Evolutionary conservation across 2,797 vertebrate species (phyloP).

Genomic region (Chrysocyon brachyurus): DNA sequence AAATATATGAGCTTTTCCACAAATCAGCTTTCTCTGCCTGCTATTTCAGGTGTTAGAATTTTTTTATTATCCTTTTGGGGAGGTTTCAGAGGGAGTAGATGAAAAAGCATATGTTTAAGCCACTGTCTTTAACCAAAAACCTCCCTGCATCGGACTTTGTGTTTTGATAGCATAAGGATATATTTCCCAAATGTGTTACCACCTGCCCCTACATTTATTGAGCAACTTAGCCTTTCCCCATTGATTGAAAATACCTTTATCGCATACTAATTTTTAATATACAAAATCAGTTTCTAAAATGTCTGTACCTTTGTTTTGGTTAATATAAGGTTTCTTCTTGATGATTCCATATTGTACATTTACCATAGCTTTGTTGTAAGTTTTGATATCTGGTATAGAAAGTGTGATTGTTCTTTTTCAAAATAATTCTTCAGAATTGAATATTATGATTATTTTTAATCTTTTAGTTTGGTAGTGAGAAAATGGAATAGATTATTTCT

Average conservation of each 20-base stretch:
- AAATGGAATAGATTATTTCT: not conserved
- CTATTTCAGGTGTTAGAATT: not conserved
- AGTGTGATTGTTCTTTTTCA: not conserved
- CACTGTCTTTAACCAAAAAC: not conserved
- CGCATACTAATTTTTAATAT: not conserved
- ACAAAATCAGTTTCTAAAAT: slow-evolving; percentile 22
- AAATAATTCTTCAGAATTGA: slow-evolving; percentile 36
- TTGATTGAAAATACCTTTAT: not conserved
- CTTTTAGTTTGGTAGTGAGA: slow-evolving; percentile 3
- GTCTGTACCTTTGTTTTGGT: not conserved
- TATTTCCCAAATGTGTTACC: not conserved
- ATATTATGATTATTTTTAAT: not conserved
- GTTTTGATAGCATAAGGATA: not conserved
- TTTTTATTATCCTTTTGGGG: not conserved
- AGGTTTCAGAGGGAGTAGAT: not conserved
- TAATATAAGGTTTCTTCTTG: not conserved
- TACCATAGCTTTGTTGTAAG: not conserved
- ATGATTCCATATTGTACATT: not conserved
- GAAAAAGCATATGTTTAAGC: not conserved
- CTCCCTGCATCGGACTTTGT: not conserved
- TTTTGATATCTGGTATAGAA: slow-evolving; percentile 9
- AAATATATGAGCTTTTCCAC: not conserved
- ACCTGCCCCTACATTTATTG: not conserved
- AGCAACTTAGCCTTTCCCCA: not conserved
- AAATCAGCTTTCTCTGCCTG: not conserved